A percentile compares a stretch with the other conserved stretches of the same genome.
phyloP scores from a whole-genome alignment of 2,888 invertebrate genomes.

The Dryococelus australis region DNA sequence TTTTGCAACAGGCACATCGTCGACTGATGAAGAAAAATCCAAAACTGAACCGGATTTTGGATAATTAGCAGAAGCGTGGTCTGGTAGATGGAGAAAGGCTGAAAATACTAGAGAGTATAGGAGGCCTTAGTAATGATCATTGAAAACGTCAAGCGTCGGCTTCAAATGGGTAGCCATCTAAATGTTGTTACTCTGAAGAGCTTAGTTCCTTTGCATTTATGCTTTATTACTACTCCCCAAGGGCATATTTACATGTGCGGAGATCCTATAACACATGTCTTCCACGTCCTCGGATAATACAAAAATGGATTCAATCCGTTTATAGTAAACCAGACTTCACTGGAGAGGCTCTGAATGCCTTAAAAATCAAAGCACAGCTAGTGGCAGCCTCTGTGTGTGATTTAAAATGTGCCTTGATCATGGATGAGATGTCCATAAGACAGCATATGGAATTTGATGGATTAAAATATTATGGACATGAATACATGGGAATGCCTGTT shows the following conservation, averaged over 20 bases:
- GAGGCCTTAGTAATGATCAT: not conserved
- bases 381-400: not conserved
- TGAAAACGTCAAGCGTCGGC: not conserved
- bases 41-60: not conserved
- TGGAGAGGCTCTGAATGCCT: not conserved
- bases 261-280: not conserved
- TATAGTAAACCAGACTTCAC: not conserved
- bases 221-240: not conserved
- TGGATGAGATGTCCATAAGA: not conserved
- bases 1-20: not conserved
- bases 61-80: not conserved
- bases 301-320: not conserved
- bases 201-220: not conserved
- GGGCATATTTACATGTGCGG: not conserved
- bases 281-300: not conserved
- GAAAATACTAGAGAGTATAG: not conserved
- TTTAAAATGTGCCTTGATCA: not conserved
- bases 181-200: not conserved
- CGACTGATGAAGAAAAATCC: not conserved
- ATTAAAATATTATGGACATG: not conserved
- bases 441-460: not conserved
- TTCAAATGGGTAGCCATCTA: not conserved
- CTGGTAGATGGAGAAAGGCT: not conserved
- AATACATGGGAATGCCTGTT: not conserved
- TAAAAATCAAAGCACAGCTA: not conserved